Evolutionary conservation across 2,888 invertebrate genomes (phyloP).

Genomic region (Pherbina coryleti): DNA sequence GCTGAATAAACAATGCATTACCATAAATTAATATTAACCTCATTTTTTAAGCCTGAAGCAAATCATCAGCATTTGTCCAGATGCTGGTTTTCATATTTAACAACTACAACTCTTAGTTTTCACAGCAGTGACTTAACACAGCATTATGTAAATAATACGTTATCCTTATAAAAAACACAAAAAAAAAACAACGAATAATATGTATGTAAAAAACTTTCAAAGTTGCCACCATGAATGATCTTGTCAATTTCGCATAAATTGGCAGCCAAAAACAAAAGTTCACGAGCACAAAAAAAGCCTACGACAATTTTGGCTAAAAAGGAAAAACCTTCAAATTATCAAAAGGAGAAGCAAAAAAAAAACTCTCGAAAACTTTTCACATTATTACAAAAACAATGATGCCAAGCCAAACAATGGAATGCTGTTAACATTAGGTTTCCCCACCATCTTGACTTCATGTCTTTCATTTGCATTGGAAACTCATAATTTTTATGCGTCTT

Average conservation of each 20-base stretch:
- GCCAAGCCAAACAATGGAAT: not conserved
- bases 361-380: slow-evolving; percentile 20
- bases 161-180: no score
- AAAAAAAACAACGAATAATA: not conserved
- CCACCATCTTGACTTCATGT: not conserved
- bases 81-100: slow-evolving; percentile 2
- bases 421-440: not conserved
- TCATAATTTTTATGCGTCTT: slow-evolving; percentile 56
- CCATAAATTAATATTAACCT: no score
- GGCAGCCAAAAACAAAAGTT: slow-evolving; percentile 8
- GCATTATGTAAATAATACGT: slow-evolving; percentile 17
- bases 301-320: not conserved
- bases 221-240: slow-evolving; percentile 17
- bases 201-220: not conserved
- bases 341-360: not conserved
- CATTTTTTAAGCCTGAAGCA: no score
- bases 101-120: slow-evolving; percentile 8
- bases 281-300: not conserved
- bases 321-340: not conserved
- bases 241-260: slow-evolving; percentile 10
- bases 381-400: slow-evolving; percentile 25
- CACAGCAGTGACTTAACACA: not conserved
- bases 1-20: no score
- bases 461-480: slow-evolving; percentile 62
- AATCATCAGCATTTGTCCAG: not conserved